phyloP scores from a whole-genome alignment of 2,113 vertebrate genomes.

The Mesitornis unicolor region DNA sequence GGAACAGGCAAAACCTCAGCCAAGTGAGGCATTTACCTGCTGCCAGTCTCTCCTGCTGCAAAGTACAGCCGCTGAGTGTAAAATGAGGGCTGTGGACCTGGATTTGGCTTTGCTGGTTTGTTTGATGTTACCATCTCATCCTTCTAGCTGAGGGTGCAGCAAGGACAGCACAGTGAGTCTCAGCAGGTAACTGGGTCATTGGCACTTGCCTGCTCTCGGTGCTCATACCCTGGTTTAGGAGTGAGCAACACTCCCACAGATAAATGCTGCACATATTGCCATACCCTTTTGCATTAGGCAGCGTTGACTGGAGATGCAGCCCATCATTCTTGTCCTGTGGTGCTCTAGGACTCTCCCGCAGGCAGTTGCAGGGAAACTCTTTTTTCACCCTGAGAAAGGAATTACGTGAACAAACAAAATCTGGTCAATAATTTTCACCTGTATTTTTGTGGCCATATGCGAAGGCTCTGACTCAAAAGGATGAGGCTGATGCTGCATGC shows the following conservation, averaged over 20 bases:
- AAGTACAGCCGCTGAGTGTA: not conserved
- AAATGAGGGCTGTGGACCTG: not conserved
- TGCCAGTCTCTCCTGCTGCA: not conserved
- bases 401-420: not conserved
- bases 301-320: rapidly evolving
- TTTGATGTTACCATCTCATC: not conserved
- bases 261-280: not conserved
- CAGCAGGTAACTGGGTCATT: not conserved
- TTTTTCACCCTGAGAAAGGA: not conserved
- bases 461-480: not conserved
- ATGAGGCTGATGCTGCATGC: not conserved
- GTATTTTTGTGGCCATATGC: not conserved
- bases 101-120: not conserved
- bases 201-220: not conserved
- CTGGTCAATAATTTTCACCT: not conserved
- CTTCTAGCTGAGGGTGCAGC: not conserved
- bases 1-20: not conserved
- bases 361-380: not conserved
- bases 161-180: not conserved
- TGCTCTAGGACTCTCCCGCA: not conserved
- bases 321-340: not conserved
- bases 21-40: not conserved
- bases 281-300: not conserved
- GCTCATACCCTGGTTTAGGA: not conserved
- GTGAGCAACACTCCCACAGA: not conserved